phyloP scores from a whole-genome alignment of 2,888 invertebrate genomes.

The Ichneumoninae sp. region DNA sequence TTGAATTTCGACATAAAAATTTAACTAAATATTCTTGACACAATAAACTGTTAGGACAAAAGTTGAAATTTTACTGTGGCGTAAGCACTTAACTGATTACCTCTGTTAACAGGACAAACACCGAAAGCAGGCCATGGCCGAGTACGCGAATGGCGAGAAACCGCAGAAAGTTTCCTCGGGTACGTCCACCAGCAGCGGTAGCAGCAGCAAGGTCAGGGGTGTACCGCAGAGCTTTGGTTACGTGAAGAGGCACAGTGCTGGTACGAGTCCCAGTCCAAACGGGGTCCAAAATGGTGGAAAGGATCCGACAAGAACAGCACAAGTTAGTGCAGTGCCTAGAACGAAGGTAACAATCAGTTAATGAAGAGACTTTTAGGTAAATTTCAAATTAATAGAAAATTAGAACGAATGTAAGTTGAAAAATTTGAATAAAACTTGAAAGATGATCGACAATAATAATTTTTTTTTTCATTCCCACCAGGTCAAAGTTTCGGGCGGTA shows the following conservation, averaged over 20 bases:
- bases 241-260: slow-evolving; percentile 90
- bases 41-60: no score
- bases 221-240: slow-evolving; percentile 95
- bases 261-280: slow-evolving; percentile 84
- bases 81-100: not conserved
- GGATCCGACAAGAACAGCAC: slow-evolving; percentile 88
- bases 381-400: not conserved
- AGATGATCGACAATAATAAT: not conserved
- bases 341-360: slow-evolving; percentile 87
- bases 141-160: slow-evolving; percentile 82
- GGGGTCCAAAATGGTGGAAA: slow-evolving; percentile 83
- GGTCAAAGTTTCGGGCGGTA: slow-evolving; percentile 95
- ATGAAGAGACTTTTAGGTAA: not conserved
- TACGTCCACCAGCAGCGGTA: slow-evolving; percentile 81
- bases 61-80: no score
- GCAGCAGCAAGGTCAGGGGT: slow-evolving; percentile 89
- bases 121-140: slow-evolving; percentile 82
- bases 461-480: slow-evolving; percentile 63
- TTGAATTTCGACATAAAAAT: no score
- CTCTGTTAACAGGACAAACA: slow-evolving; percentile 78
- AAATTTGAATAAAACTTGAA: not conserved
- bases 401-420: not conserved
- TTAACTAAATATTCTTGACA: no score
- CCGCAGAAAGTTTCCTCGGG: slow-evolving; percentile 82
- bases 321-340: slow-evolving; percentile 93